Percentiles rank a stretch among this genome's conserved stretches.
These are phyloP conservation scores for Lysandra bellargus DNA, from an alignment of 2,888 invertebrate genomes.

Conservation along the genomic window DNA sequence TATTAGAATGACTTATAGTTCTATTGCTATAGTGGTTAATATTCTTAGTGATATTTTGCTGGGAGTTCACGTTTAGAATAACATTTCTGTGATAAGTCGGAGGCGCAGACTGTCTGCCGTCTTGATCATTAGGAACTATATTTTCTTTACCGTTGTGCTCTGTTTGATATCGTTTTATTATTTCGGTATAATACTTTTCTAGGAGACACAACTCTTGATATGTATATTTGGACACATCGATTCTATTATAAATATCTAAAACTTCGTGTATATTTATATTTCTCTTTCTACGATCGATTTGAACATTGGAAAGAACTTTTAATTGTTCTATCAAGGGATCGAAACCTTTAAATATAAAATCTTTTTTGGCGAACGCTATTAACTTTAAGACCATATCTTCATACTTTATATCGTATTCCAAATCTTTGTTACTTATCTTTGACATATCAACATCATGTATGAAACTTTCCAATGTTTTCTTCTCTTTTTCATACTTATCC, in stretches of 20 bases:
- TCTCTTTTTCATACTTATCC: conserved; percentile 63
- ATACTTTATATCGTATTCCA: conserved; percentile 71
- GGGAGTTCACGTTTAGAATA: conserved; percentile 55
- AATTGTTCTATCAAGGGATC: conserved; percentile 72
- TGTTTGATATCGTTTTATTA: conserved; percentile 64
- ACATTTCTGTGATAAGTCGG: conserved; percentile 57
- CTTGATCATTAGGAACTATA: conserved; percentile 46
- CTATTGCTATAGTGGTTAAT: conserved; percentile 52
- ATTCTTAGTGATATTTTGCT: conserved; percentile 52
- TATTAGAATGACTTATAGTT: conserved; percentile 49
- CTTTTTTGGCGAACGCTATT: conserved; percentile 72
- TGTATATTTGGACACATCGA: conserved; percentile 66
- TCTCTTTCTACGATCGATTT: conserved; percentile 60
- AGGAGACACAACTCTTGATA: conserved; percentile 73
- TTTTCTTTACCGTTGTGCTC: conserved; percentile 60
- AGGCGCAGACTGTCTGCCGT: conserved; percentile 48
- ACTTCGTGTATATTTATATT: conserved; percentile 66
- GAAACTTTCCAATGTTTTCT: conserved; percentile 62
- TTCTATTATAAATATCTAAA: conserved; percentile 66
- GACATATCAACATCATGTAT: conserved; percentile 71
- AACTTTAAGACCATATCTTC: conserved; percentile 72
- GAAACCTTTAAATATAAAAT: conserved; percentile 74
- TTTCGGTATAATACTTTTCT: conserved; percentile 73
- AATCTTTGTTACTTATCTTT: conserved; percentile 62
- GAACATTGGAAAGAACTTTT: conserved; percentile 63